Evolutionary conservation across 2,888 invertebrate species (phyloP).

Genomic region (Hypselothyrea guttata): DNA sequence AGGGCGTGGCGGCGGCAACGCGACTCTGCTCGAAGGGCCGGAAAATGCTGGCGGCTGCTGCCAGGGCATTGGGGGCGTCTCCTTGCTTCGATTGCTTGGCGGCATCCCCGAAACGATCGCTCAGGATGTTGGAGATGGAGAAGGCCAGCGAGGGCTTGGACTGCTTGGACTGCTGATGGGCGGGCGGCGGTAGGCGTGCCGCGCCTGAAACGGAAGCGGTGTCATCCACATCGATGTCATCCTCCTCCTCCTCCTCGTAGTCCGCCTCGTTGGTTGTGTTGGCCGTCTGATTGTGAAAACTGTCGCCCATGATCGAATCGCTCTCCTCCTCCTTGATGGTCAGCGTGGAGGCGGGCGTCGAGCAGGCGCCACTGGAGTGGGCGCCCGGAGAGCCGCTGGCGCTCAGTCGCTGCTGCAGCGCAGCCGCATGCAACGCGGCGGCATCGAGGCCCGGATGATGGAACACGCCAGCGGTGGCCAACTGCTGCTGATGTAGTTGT

Average conservation of each 20-base stretch:
- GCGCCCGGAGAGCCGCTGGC: constrained; percentile 67
- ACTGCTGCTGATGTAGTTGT: constrained; percentile 77
- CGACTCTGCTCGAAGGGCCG: constrained; percentile 80
- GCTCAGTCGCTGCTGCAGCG: constrained; percentile 69
- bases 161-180: constrained; percentile 76
- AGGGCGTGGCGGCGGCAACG: constrained; percentile 69
- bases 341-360: constrained; percentile 76
- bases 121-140: constrained; percentile 82
- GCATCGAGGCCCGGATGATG: constrained; percentile 75
- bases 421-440: constrained; percentile 60
- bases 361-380: constrained; percentile 68
- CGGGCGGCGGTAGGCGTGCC: constrained; percentile 74
- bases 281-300: constrained; percentile 68
- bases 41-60: constrained; percentile 74
- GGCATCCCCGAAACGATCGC: constrained; percentile 81
- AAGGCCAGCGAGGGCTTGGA: constrained; percentile 80
- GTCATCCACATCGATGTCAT: constrained; percentile 73
- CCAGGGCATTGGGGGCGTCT: constrained; percentile 30
- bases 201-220: constrained; percentile 39
- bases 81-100: constrained; percentile 48
- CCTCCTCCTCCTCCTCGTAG: constrained; percentile 76
- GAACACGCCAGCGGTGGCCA: constrained; percentile 70
- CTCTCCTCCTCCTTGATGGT: constrained; percentile 81
- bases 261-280: constrained; percentile 67
- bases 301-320: constrained; percentile 81